phyloP scores from a whole-genome alignment of 2,797 vertebrate species.

The Astyanax mexicanus region DNA sequence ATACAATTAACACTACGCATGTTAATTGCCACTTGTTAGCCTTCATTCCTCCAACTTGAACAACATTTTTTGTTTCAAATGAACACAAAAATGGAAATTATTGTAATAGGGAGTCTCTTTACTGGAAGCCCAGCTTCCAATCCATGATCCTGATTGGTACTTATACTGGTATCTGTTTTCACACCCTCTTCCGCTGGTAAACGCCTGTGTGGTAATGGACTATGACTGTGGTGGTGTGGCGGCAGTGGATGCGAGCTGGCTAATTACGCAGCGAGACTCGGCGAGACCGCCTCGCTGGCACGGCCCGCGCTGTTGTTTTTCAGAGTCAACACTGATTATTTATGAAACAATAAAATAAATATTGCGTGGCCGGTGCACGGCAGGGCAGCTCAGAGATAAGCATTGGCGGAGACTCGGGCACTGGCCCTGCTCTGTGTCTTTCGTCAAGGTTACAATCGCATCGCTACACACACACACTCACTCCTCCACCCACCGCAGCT shows the following conservation, averaged over 20 bases:
- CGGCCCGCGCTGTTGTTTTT: conserved; percentile 29
- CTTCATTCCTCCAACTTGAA: too few relatives aligned
- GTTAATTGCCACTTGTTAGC: too few relatives aligned
- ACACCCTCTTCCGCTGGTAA: background rate
- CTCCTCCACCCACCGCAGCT: conserved; percentile 4
- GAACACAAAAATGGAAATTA: too few relatives aligned
- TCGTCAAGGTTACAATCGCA: conserved; percentile 58
- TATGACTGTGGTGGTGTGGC: conserved; percentile 15
- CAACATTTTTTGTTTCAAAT: too few relatives aligned
- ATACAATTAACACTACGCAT: too few relatives aligned
- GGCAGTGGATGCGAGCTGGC: conserved; percentile 5
- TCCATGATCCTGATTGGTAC: background rate
- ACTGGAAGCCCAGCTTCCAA: too few relatives aligned
- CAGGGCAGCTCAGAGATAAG: conserved; percentile 52
- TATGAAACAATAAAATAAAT: conserved; percentile 59
- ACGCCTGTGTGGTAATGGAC: conserved; percentile 43
- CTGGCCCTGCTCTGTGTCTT: conserved; percentile 18
- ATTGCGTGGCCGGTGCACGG: conserved; percentile 43
- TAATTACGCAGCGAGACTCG: conserved; percentile 12
- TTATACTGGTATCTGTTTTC: background rate
- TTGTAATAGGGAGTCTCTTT: too few relatives aligned
- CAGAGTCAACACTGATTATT: conserved; percentile 51
- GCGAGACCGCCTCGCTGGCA: background rate
- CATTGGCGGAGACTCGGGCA: background rate
- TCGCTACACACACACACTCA: conserved; percentile 12